Percentiles rank a stretch among this genome's conserved stretches.
These are phyloP conservation scores for Sceloporus tristichus DNA, from an alignment of 2,113 vertebrate species.

Conservation along the genomic window DNA sequence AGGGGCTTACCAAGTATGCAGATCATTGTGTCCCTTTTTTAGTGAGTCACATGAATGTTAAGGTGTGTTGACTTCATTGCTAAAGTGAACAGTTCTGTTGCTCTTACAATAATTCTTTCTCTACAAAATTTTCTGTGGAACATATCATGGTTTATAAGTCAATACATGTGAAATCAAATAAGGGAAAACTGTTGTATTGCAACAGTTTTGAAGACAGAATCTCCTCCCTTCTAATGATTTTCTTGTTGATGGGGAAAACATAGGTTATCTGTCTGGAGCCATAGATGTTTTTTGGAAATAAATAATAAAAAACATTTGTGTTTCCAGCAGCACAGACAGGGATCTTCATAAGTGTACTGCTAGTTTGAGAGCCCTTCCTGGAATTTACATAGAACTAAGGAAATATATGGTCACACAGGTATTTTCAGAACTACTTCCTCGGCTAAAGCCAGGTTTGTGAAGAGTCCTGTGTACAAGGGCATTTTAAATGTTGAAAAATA, in stretches of 20 bases:
- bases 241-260: neutral
- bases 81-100: neutral
- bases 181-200: neutral
- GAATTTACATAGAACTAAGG: too few species aligned
- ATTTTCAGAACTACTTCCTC: too few species aligned
- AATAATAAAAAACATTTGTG: too few species aligned
- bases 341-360: too few species aligned
- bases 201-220: neutral
- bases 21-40: neutral
- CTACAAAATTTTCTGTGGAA: neutral
- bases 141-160: neutral
- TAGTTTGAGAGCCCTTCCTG: too few species aligned
- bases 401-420: too few species aligned
- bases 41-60: neutral
- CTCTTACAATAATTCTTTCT: neutral
- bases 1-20: conserved; percentile 20
- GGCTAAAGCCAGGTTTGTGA: too few species aligned
- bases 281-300: neutral
- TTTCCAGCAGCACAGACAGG: too few species aligned
- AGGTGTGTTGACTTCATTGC: neutral
- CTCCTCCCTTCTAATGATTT: neutral
- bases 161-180: neutral
- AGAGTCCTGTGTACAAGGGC: too few species aligned
- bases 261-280: neutral
- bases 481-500: too few species aligned